Base-by-base conservation (phyloP, 2,113 vertebrate genomes). In the Mellivora capensis region DNA sequence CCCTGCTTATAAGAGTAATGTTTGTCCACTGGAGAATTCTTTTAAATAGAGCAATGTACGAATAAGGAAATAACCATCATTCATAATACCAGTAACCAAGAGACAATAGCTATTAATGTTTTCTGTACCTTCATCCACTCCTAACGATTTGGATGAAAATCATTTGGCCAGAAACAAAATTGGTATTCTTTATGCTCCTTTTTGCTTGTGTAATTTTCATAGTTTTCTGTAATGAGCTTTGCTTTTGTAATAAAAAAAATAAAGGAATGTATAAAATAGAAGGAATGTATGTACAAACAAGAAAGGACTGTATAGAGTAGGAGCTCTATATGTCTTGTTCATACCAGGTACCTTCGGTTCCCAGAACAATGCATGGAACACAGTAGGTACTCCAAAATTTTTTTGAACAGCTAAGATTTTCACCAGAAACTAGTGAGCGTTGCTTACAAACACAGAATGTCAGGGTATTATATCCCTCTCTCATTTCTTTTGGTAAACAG, bases 71-170 rank as follows among this genome's bases (percentile, higher is more conserved):
- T 79, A 77, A 83, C n/a, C 39, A 85, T 52, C 80, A 77, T 49
- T 25, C 79, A 72, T 69, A 95, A 57, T 42, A 74, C 44, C 18
- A 86, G 77, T 69, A 82, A 88, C 89, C 86, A 79, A 91, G 42
- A 90, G 44, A 88, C 23, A 91, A 85, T 54, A 42, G 81, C 31
- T 95, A 79, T 85, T 76, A 27, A 79, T 88, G 69, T n/a, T 71
- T 88, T 94, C 39, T 39, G 44, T 94, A 61, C 85, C 93, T 97
- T 87, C 82, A 88, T 93, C 31, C 20, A 6, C n/a, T 96, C 52
- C 67, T 90, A 96, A 85, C 62, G 31, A 88, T 93, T 61, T 93
- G 54, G 29, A 91, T 96, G 29, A 93, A 91, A 97, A 95, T 18
- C 20, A 90, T 88, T 87, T 95, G 79, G 10, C 15, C 69, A 87